Evolutionary conservation across 92 coral and sea anemone genomes (phyloP).

Genomic region (Epizoanthus rinbou): DNA sequence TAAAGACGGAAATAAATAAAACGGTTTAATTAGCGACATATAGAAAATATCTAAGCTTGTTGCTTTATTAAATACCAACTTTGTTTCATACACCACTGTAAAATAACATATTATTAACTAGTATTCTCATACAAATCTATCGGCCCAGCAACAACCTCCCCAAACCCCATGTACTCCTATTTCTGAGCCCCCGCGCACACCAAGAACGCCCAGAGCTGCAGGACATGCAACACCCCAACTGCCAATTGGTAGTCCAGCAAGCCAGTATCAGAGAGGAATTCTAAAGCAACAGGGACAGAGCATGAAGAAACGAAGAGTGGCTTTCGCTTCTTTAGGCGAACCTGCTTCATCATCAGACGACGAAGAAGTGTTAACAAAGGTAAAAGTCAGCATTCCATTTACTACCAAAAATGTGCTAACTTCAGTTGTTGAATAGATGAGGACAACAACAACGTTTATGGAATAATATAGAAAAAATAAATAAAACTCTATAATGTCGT

Average conservation of each 20-base stretch:
- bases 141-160: slow-evolving; percentile 2
- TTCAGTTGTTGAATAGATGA: too few species aligned
- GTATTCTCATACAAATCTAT: neutral
- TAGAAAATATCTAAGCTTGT: too few species aligned
- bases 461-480: too few species aligned
- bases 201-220: slow-evolving; percentile 15
- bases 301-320: slow-evolving; percentile 90
- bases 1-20: too few species aligned
- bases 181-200: slow-evolving; percentile 8
- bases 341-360: slow-evolving; percentile 70
- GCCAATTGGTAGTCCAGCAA: slow-evolving; percentile 6
- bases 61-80: too few species aligned
- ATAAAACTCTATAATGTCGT: too few species aligned
- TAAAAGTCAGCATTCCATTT: neutral
- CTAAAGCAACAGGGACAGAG: slow-evolving; percentile 66
- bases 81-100: too few species aligned
- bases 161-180: neutral
- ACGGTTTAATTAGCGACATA: too few species aligned
- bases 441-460: too few species aligned
- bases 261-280: slow-evolving; percentile 55
- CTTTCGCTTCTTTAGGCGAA: slow-evolving; percentile 78
- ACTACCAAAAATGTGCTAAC: too few species aligned
- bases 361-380: slow-evolving; percentile 64
- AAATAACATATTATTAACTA: too few species aligned
- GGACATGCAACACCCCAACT: slow-evolving; percentile 10